phyloP scores from a whole-genome alignment of 2,113 vertebrate genomes.

The Aegithalos caudatus region DNA sequence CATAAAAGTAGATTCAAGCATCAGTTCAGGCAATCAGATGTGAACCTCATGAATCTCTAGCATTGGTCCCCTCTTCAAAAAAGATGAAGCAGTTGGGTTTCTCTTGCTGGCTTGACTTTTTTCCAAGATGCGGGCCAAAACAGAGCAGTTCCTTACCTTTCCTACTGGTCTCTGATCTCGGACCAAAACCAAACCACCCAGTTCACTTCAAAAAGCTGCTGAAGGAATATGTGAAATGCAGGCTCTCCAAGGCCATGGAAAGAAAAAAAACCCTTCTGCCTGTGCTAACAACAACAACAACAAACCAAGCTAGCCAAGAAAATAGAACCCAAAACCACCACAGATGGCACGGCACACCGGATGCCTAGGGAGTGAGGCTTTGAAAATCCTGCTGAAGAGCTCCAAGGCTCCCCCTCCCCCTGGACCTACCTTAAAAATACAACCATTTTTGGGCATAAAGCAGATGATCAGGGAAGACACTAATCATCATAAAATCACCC shows the following conservation, averaged over 20 bases:
- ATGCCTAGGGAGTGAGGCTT: background rate
- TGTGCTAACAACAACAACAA: background rate
- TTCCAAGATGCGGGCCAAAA: background rate
- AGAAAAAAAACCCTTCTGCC: background rate
- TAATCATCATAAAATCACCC: background rate
- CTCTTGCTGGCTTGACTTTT: background rate
- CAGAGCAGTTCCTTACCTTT: background rate
- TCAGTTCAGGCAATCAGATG: background rate
- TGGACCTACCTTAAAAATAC: background rate
- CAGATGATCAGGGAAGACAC: background rate
- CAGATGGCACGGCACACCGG: rapidly evolving
- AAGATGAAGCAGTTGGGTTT: background rate
- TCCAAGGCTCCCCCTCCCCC: background rate
- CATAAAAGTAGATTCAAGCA: background rate
- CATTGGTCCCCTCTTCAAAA: background rate
- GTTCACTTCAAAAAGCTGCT: background rate
- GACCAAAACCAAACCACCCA: background rate
- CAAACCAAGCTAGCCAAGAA: background rate
- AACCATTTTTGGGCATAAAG: background rate
- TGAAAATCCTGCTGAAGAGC: background rate
- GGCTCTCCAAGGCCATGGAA: background rate
- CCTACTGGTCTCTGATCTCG: background rate
- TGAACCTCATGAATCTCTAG: background rate
- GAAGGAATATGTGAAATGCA: background rate
- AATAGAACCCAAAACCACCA: background rate